Evolutionary conservation across 1,140 invertebrate species (phyloP), one percentile per base, ranked within the genome.

Genomic region (Heliconius nattereri): DNA sequence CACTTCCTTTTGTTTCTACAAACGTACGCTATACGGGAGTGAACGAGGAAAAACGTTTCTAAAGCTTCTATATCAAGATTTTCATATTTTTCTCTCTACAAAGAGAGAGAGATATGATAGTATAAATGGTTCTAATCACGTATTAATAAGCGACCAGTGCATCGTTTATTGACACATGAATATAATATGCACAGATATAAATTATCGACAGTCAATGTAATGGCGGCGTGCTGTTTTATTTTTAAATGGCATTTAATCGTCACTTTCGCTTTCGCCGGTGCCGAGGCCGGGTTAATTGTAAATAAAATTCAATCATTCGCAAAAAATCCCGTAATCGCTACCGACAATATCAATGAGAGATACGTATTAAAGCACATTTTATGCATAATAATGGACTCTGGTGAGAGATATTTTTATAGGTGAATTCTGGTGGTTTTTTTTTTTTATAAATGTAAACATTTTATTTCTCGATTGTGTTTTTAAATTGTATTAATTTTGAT

Each of bases 241-340:
- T 94, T 94, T 93, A 94, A 94, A 94, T 94, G 91, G 87, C 89
- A 90, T 93, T 93, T 93, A 93, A 94, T 94, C 89, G 91, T 92
- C 91, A 93, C 92, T 94, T 86, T 94, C 91, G 85, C 89, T 94
- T 85, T 94, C 91, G 83, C 71, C 87, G 88, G 85, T 85, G 84
- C 87, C 87, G 91, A 88, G 90, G 87, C 89, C 90, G 90, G 86
- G 88, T 94, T 94, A 94, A 94, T 94, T 94, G 93, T 94, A 94
- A 94, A 94, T 94, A 94, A 94, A 94, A 94, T 94, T 93, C 92
- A 92, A 93, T 93, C 91, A 94, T 93, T 94, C 91, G 92, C 90
- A 93, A 94, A 94, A 94, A 94, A 93, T 89, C 88, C 83, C 88
- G 91, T 93, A 93, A 94, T 94, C 89, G 90, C 84, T 88, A 87